Evolutionary conservation across 2,888 invertebrate genomes (phyloP).

Genomic region (Agriopis leucophaearia): DNA sequence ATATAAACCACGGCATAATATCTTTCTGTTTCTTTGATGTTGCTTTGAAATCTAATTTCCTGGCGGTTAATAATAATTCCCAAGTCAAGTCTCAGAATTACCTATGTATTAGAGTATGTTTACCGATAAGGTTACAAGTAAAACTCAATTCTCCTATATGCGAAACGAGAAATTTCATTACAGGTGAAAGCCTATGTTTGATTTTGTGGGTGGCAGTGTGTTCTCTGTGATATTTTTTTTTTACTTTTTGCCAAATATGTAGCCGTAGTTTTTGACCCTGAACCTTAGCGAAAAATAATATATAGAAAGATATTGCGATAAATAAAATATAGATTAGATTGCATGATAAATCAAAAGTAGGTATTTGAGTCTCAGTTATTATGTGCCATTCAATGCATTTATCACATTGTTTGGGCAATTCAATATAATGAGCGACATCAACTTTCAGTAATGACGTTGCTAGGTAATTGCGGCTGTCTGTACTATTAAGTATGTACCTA

Average conservation of each 20-base stretch:
- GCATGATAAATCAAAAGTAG: conserved; percentile 5
- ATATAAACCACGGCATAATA: conserved; percentile 37
- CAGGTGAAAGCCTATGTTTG: conserved; percentile 14
- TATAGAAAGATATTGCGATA: conserved; percentile 5
- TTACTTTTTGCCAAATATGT: neutral
- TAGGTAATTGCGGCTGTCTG: conserved; percentile 3
- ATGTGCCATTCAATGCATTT: conserved; percentile 16
- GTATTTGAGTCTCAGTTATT: conserved; percentile 7
- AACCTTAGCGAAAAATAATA: conserved; percentile 1
- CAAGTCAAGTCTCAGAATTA: conserved; percentile 42
- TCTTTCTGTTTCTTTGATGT: conserved; percentile 46
- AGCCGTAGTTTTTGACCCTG: neutral
- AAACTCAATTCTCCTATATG: conserved; percentile 26
- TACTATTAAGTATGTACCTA: neutral
- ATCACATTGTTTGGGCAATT: conserved; percentile 10
- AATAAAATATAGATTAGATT: conserved; percentile 17
- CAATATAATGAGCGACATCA: neutral
- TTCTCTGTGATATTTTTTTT: neutral
- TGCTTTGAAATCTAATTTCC: conserved; percentile 48
- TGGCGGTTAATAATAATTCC: conserved; percentile 45
- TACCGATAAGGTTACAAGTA: conserved; percentile 20
- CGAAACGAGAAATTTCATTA: conserved; percentile 25
- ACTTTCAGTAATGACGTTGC: conserved; percentile 5
- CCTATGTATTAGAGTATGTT: conserved; percentile 29
- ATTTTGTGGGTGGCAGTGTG: neutral